Evolutionary conservation across 2,888 invertebrate genomes (phyloP), one percentile per base, ranked within the genome.

Genomic region (Onthophagus sagittarius): DNA sequence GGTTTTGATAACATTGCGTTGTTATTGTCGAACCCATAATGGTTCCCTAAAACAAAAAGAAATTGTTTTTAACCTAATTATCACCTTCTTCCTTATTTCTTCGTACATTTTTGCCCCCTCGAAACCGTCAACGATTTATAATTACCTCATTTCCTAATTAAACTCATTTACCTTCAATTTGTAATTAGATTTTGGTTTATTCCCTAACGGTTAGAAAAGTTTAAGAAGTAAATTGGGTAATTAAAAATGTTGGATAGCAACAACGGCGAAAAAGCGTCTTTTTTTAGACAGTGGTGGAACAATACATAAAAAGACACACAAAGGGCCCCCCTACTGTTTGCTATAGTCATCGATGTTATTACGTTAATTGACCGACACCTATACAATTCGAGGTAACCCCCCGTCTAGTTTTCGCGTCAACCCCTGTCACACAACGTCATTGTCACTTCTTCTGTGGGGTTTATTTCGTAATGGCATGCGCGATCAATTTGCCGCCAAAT

Each of bases 1-100:
- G 78, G 77, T 83, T 81, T 70, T 83, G 83, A 76, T 85, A 80
- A 74, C 79, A 80, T 70, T 77, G 77, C 33, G 79, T 75, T 15
- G 76, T 78, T 64, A 81, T 72, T 2, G 81, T 75, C 65, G 81
- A 76, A 67, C 81, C 79, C 71, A 81, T 79, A 71, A 81, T 76
- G 64, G 78, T 79, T 73, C 81, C 81, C 81, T 81, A 75, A 74
- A 76, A 76, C 70, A 69, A 76, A 77, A 23, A 67, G 6, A 7
- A 31, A 23, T n/a, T 14, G 14, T 15, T 64, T 64, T 64, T 23
- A 23, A 23, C 23, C 23, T 23, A 23, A 23, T 23, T 23, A 23
- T 23, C 23, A 23, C 23, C 23, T 23, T 23, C 39, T 7, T 2
- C 39, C 39, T 4, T 53, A 53, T 53, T 53, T 53, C 11, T 53